Evolutionary conservation across 2,113 vertebrate species (phyloP).

Genomic region (Corydoras maculifer): DNA sequence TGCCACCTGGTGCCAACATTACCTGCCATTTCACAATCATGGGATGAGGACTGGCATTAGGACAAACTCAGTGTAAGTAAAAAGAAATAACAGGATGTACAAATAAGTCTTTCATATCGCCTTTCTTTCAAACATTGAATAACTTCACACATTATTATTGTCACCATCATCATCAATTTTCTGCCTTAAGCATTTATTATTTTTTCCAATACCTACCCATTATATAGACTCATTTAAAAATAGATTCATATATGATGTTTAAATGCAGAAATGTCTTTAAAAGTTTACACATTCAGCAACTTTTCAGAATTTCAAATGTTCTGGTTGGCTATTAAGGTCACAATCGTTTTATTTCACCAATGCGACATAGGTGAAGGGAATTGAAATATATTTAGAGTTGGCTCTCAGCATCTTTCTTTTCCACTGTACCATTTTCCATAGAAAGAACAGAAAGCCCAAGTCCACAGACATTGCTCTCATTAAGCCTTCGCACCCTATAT

Average conservation of each 20-base stretch:
- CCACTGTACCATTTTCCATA: conserved; percentile 52
- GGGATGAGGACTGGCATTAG: not conserved
- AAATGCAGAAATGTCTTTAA: conserved; percentile 44
- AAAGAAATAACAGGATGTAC: not conserved
- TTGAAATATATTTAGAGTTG: conserved; percentile 52
- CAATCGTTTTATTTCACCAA: not conserved
- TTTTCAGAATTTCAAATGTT: conserved; percentile 23
- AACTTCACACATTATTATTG: conserved; percentile 13
- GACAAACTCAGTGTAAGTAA: too few species aligned
- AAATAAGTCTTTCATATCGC: not conserved
- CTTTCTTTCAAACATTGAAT: not conserved
- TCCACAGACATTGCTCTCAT: conserved; percentile 69
- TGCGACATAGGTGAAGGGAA: not conserved
- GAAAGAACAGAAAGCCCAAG: conserved; percentile 46
- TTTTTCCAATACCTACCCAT: conserved; percentile 5
- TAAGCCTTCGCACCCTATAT: conserved; percentile 78
- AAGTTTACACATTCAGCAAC: conserved; percentile 17
- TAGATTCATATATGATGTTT: conserved; percentile 46
- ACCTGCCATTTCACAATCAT: not conserved
- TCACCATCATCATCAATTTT: conserved; percentile 2
- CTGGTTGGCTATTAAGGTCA: not conserved
- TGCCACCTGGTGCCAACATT: not conserved
- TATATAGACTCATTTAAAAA: conserved; percentile 45
- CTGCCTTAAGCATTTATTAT: not conserved
- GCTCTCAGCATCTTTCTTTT: conserved; percentile 55